These are phyloP conservation scores for Bergia puertoricense DNA, from an alignment of 92 coral and sea anemone species.

Conservation along the genomic window DNA sequence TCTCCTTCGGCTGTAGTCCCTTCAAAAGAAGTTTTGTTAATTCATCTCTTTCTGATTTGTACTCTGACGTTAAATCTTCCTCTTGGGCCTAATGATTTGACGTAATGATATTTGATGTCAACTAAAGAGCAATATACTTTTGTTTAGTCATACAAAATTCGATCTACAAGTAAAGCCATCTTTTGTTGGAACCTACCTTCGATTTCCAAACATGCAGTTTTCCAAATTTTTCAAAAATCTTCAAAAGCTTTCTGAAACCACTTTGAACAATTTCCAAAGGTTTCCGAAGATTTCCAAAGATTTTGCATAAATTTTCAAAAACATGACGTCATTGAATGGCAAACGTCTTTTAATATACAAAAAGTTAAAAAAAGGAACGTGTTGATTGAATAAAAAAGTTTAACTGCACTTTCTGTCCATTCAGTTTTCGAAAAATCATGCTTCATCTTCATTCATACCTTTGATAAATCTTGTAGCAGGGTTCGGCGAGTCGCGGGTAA, in stretches of 20 bases:
- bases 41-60: conserved; percentile 60
- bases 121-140: no score
- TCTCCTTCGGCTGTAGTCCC: conserved; percentile 63
- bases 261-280: no score
- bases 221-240: no score
- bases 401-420: neutral
- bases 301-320: no score
- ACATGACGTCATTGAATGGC: no score
- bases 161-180: no score
- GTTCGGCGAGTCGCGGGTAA: conserved; percentile 62
- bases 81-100: conserved; percentile 55
- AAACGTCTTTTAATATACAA: no score
- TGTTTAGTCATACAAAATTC: no score
- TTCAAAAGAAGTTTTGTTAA: conserved; percentile 39
- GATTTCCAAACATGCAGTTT: no score
- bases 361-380: neutral
- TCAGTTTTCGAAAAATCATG: neutral
- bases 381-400: neutral
- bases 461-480: conserved; percentile 59
- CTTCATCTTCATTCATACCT: conserved; percentile 30
- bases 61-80: conserved; percentile 64
- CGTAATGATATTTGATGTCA: neutral
- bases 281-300: no score
- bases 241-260: no score
- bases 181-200: no score